Evolutionary conservation across 1,140 invertebrate species (phyloP).

Genomic region (Matsumurasca onukii): DNA sequence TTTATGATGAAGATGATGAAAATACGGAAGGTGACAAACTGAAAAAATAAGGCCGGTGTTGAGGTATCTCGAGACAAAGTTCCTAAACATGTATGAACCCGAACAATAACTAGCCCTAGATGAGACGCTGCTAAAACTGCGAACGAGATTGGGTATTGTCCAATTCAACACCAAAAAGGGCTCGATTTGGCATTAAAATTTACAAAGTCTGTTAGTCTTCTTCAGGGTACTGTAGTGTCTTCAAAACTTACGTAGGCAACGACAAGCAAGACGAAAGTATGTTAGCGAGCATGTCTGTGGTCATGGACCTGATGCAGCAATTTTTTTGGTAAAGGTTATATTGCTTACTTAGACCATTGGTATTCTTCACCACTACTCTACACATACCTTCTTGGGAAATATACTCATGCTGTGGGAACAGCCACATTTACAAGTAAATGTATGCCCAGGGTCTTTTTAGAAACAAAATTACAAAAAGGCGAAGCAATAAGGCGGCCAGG

Average conservation of each 20-base stretch:
- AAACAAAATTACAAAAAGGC: not conserved
- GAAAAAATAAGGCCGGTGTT: not conserved
- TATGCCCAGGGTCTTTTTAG: not conserved
- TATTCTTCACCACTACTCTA: not conserved
- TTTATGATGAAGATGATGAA: not conserved
- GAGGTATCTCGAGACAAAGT: not conserved
- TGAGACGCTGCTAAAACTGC: constrained; percentile 1
- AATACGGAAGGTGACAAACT: not conserved
- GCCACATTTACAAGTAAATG: not conserved
- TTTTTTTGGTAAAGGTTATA: not conserved
- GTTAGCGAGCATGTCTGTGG: not conserved
- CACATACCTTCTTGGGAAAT: not conserved
- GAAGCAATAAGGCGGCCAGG: not conserved
- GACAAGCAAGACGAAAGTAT: not conserved
- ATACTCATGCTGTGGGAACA: not conserved
- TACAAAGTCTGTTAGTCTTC: not conserved
- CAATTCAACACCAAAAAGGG: constrained; percentile 1
- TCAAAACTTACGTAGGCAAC: not conserved
- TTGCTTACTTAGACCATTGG: not conserved
- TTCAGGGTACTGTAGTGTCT: not conserved
- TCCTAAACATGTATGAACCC: not conserved
- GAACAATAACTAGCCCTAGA: not conserved
- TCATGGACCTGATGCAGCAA: not conserved
- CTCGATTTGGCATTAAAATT: not conserved
- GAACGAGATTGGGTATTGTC: not conserved